Evolutionary conservation across 2,888 invertebrate species (phyloP), one percentile per base, ranked within the genome.

Genomic region (Nephrotoma appendiculata): DNA sequence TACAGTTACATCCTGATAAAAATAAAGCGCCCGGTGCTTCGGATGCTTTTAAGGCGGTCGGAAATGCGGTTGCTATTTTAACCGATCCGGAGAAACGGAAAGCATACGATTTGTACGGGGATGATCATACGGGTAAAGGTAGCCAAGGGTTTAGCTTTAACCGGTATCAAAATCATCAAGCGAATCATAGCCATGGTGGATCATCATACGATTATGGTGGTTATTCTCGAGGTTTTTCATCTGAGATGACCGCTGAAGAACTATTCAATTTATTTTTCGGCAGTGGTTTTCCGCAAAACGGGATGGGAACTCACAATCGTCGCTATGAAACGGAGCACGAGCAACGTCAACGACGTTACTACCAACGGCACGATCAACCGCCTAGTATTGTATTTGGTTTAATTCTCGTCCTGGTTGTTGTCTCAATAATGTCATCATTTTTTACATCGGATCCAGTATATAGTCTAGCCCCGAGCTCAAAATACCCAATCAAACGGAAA

Each of bases 201-300:
- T 88, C 88, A 7, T 87, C 89, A 31, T 88, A 88, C 45, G 89
- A 90, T 7, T 88, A 88, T 85, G 95, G 95, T 89, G 95, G 95
- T 89, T 97, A 96, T 90, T 94, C 96, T 0, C 93, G 97, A 86
- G 97, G 97, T 1, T 98, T 98, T 93, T 98, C 98, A 92, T 94
- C 95, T 1, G 98, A 99, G 89, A 95, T 98, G 89, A 96, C 98
- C 0, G 97, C 98, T 0, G 99, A 99, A 90, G 98, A 99, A 91
- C 92, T 99, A 43, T 99, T 99, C 92, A 99, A 98, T 91, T 98
- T 99, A 98, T 99, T 99, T 93, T 99, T 99, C 90, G 98, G 98
- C 11, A 96, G 95, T 85, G 95, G 94, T 84, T 95, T 95, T 89
- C 93, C 94, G 12, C 92, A 92, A 7, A 89, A 86, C 9, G 57